These are phyloP conservation scores for Parotocinclus haroldoi DNA, from an alignment of 2,797 vertebrate genomes.

Conservation along the genomic window DNA sequence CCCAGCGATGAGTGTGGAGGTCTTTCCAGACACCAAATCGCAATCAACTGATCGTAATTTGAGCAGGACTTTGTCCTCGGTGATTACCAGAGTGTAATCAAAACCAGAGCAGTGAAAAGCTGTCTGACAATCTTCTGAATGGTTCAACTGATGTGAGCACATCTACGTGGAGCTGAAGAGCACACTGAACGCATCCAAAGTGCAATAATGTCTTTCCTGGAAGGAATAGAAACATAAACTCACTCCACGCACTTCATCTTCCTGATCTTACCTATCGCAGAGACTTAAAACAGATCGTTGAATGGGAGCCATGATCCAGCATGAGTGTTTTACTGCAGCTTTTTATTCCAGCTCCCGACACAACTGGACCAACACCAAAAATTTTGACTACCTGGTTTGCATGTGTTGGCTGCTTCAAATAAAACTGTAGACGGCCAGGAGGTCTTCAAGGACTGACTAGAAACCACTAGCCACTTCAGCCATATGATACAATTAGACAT, in stretches of 20 bases:
- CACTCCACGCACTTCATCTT: conserved; percentile 17
- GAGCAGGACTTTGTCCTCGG: conserved; percentile 27
- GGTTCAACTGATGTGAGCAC: conserved; percentile 5
- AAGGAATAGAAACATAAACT: conserved; percentile 25
- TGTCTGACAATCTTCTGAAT: conserved; percentile 5
- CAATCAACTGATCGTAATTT: conserved; percentile 36
- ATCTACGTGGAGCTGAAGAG: not conserved
- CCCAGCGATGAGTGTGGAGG: conserved; percentile 20
- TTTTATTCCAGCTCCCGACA: conserved; percentile 16
- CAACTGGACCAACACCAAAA: conserved; percentile 19
- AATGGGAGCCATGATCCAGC: conserved; percentile 7
- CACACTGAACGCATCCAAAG: conserved; percentile 14
- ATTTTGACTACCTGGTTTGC: conserved; percentile 18
- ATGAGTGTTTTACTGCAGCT: conserved; percentile 6
- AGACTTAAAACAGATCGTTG: conserved; percentile 14
- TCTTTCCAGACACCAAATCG: conserved; percentile 29
- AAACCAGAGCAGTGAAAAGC: conserved; percentile 27
- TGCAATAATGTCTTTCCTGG: conserved; percentile 15
- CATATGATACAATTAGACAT: conserved; percentile 32
- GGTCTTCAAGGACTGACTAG: conserved; percentile 15
- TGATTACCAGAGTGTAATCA: conserved; percentile 30
- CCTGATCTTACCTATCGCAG: conserved; percentile 12
- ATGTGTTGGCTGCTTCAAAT: not conserved
- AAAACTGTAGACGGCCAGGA: conserved; percentile 12
- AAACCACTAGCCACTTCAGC: conserved; percentile 6